Conservation (phyloP, 2,888 invertebrate species). For the Zelleria hepariella region DNA sequence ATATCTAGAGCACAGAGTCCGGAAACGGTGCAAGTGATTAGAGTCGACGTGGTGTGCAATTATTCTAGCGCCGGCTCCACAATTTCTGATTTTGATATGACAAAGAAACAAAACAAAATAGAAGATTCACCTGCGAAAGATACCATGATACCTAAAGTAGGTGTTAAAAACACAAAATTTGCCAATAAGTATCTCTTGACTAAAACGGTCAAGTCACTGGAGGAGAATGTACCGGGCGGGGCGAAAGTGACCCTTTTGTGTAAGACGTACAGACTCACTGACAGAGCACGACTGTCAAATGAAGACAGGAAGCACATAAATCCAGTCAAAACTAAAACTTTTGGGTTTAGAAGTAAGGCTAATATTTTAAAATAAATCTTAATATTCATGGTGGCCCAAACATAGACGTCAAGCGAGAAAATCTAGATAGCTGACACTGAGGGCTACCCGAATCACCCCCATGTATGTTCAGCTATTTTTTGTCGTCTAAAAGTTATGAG, state of each 20-base stretch:
- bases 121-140: background rate
- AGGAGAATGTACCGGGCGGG: constrained; percentile 48
- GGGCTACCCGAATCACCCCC: too few relatives aligned
- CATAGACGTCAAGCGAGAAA: too few relatives aligned
- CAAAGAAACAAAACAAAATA: background rate
- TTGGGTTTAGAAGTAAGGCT: background rate
- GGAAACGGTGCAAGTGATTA: constrained; percentile 61
- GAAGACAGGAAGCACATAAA: background rate
- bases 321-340: background rate
- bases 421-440: too few relatives aligned
- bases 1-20: constrained; percentile 59
- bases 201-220: constrained; percentile 50
- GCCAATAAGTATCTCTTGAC: constrained; percentile 52
- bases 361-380: background rate
- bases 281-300: constrained; percentile 24
- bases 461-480: too few relatives aligned
- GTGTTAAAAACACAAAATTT: constrained; percentile 31
- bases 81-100: constrained; percentile 29
- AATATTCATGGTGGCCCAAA: background rate
- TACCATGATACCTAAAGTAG: too few relatives aligned
- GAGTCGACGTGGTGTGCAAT: constrained; percentile 63
- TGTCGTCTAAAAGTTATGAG: too few relatives aligned
- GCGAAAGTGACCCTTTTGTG: constrained; percentile 60
- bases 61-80: constrained; percentile 21
- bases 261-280: constrained; percentile 54